Evolutionary conservation across 2,113 vertebrate genomes (phyloP).

Genomic region (Hemiprocne comata): DNA sequence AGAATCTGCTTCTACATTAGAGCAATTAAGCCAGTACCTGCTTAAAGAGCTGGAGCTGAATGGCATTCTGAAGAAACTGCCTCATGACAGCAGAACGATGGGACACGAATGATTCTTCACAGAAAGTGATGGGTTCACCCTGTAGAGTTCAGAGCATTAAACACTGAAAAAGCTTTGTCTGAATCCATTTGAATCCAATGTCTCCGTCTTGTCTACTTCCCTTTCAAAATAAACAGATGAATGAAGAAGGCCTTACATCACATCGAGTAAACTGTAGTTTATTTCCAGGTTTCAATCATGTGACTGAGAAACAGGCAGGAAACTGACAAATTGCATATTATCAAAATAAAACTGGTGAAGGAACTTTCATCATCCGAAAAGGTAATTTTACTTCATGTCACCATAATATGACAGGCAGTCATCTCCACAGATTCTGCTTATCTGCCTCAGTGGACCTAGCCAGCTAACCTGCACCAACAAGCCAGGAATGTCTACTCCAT

Average conservation of each 20-base stretch:
- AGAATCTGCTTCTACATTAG: not conserved
- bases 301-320: not conserved
- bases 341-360: not conserved
- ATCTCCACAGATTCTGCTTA: not conserved
- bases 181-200: not conserved
- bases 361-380: not conserved
- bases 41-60: conserved; percentile 97
- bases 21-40: conserved; percentile 77
- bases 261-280: not conserved
- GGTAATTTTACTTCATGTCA: not conserved
- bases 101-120: conserved; percentile 89
- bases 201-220: not conserved
- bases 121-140: conserved; percentile 96
- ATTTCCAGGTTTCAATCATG: not conserved
- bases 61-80: conserved; percentile 95
- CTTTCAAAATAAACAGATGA: not conserved
- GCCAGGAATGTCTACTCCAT: conserved; percentile 12
- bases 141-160: conserved; percentile 56
- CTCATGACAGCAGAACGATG: conserved; percentile 94
- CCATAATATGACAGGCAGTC: not conserved
- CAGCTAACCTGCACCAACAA: not conserved
- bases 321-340: not conserved
- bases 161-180: not conserved
- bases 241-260: not conserved
- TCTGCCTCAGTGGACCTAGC: not conserved